Conservation (phyloP, 2,113 vertebrate genomes). For the Zootoca vivipara region DNA sequence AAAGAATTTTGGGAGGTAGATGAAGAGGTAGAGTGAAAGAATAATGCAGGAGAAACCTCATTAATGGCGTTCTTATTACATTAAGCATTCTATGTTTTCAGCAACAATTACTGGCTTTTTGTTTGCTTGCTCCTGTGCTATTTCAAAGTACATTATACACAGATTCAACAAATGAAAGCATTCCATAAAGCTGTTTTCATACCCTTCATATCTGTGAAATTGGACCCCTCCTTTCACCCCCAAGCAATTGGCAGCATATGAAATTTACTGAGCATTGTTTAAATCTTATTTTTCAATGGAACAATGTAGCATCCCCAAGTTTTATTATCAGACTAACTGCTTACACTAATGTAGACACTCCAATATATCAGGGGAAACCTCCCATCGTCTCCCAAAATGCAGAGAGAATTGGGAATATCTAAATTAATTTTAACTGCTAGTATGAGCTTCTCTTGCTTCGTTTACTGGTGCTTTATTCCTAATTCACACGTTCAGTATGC, state of each 20-base stretch:
- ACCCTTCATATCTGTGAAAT: constrained; percentile 14
- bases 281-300: background rate
- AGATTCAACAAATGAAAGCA: constrained; percentile 18
- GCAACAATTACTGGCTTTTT: background rate
- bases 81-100: background rate
- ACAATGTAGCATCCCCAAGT: background rate
- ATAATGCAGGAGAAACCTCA: constrained; percentile 9
- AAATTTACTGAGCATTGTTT: background rate
- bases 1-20: constrained; percentile 23
- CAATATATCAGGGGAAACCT: background rate
- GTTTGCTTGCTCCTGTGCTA: constrained; percentile 1
- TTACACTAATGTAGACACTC: background rate
- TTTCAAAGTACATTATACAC: background rate
- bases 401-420: background rate
- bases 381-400: fast-evolving
- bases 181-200: background rate
- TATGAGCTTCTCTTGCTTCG: background rate
- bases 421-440: background rate
- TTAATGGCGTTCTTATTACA: constrained; percentile 3
- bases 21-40: background rate
- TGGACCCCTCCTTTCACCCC: background rate
- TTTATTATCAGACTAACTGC: background rate
- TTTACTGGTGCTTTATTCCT: too few relatives aligned
- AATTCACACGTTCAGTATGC: too few relatives aligned
- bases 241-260: background rate